phyloP scores from a whole-genome alignment of 1,140 invertebrate genomes.

The Calliopsis andreniformis region DNA sequence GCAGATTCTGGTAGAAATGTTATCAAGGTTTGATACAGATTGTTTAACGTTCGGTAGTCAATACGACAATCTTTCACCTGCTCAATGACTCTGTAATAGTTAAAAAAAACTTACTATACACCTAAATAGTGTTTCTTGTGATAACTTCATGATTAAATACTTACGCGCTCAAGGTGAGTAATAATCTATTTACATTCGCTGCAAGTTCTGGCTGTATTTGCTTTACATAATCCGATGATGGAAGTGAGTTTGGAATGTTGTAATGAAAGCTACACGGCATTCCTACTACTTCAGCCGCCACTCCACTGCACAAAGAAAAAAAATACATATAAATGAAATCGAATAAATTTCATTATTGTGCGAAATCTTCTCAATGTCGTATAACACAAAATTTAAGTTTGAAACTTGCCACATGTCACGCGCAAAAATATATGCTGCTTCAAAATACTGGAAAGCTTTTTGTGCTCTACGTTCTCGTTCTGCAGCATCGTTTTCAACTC shows the following conservation, averaged over 20 bases:
- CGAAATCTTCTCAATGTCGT: neutral
- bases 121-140: neutral
- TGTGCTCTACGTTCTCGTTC: conserved; percentile 61
- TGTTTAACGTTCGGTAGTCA: conserved; percentile 60
- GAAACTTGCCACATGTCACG: conserved; percentile 69
- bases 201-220: conserved; percentile 63
- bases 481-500: conserved; percentile 7
- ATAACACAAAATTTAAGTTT: neutral
- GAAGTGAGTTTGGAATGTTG: conserved; percentile 45
- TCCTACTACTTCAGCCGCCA: conserved; percentile 54
- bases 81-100: conserved; percentile 54
- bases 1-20: conserved; percentile 60
- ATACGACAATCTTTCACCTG: conserved; percentile 49
- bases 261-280: conserved; percentile 64
- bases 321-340: conserved; percentile 12
- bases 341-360: too few species aligned
- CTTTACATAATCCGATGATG: conserved; percentile 49
- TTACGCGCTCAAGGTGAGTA: conserved; percentile 69
- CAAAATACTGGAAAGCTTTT: conserved; percentile 67
- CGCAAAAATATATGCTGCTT: conserved; percentile 68
- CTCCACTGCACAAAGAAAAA: conserved; percentile 63
- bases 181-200: conserved; percentile 65
- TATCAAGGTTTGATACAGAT: conserved; percentile 64
- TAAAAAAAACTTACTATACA: conserved; percentile 1
- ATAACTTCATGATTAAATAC: conserved; percentile 43